Evolutionary conservation across 1,140 invertebrate genomes (phyloP).

Genomic region (Polyergus mexicanus): DNA sequence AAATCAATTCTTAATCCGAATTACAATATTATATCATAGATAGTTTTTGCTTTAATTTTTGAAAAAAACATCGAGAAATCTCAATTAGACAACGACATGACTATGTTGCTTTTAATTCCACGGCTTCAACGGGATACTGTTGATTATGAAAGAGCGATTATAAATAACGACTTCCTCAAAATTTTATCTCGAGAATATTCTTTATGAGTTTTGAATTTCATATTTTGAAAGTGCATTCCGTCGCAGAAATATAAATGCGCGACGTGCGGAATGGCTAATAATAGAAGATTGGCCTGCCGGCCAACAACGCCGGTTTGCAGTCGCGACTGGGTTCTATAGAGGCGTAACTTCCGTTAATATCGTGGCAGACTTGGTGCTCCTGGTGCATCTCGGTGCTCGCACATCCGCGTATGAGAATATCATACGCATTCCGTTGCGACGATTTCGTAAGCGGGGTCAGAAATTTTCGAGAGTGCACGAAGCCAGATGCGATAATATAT

Average conservation of each 20-base stretch:
- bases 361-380: slow-evolving; percentile 45
- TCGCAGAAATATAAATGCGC: slow-evolving; percentile 79
- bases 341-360: slow-evolving; percentile 77
- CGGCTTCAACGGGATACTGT: background rate
- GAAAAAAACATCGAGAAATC: background rate
- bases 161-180: background rate
- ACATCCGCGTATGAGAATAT: slow-evolving; percentile 48
- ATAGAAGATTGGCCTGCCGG: slow-evolving; percentile 81
- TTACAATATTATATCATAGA: background rate
- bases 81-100: background rate
- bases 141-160: background rate
- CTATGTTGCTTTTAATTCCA: background rate
- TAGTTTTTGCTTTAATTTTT: slow-evolving; percentile 3
- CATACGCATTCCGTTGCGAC: slow-evolving; percentile 31
- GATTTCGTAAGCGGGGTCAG: slow-evolving; percentile 34
- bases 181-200: slow-evolving; percentile 9
- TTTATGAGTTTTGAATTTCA: slow-evolving; percentile 76
- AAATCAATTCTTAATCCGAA: background rate
- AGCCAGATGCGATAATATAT: background rate
- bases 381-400: background rate
- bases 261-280: slow-evolving; percentile 83
- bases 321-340: slow-evolving; percentile 73
- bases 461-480: background rate
- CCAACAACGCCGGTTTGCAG: slow-evolving; percentile 75
- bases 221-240: slow-evolving; percentile 79